phyloP scores from a whole-genome alignment of 2,888 invertebrate genomes.

The Rhagonycha lutea region DNA sequence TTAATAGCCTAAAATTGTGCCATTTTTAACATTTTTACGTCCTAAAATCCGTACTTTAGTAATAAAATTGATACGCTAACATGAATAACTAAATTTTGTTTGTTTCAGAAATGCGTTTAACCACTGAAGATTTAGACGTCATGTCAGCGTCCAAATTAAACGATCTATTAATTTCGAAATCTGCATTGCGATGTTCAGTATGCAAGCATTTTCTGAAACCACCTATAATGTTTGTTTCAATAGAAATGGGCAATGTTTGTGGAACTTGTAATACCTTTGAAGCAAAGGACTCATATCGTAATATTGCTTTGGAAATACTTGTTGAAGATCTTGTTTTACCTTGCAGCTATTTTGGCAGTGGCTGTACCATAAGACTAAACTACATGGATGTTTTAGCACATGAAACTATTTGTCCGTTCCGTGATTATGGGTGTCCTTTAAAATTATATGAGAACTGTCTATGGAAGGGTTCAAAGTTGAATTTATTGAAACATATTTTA shows the following conservation, averaged over 20 bases:
- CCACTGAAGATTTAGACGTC: not conserved
- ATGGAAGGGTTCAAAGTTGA: not conserved
- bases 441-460: not conserved
- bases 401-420: not conserved
- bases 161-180: not conserved
- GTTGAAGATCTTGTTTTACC: not conserved
- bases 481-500: not conserved
- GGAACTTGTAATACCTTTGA: not conserved
- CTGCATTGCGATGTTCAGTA: not conserved
- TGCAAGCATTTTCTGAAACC: not conserved
- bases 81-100: not conserved
- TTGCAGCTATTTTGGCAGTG: not conserved
- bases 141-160: not conserved
- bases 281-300: not conserved
- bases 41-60: no score
- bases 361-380: not conserved
- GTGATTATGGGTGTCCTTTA: not conserved
- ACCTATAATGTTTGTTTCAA: not conserved
- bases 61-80: no score
- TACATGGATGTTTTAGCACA: not conserved
- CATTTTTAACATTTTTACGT: no score
- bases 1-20: no score
- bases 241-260: not conserved
- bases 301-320: not conserved
- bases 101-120: not conserved